Evolutionary conservation across 1,140 invertebrate genomes (phyloP).

Genomic region (Rhyacophila brunnea): DNA sequence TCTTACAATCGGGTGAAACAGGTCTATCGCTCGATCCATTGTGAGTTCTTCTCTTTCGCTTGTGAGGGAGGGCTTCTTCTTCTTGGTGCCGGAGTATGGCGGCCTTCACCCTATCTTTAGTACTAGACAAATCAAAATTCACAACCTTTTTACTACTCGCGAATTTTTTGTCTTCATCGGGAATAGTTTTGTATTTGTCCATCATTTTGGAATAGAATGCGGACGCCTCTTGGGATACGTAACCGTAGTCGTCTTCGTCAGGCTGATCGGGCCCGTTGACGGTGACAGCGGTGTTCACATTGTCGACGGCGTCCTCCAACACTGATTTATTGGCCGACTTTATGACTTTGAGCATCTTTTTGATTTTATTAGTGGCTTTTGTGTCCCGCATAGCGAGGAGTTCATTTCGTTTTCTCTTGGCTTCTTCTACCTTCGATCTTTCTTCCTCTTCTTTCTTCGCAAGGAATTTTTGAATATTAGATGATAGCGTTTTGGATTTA

Average conservation of each 20-base stretch:
- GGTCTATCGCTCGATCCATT: not conserved
- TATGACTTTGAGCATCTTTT: slow-evolving; percentile 67
- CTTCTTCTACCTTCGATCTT: slow-evolving; percentile 61
- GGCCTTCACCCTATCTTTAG: slow-evolving; percentile 70
- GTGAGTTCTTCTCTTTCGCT: slow-evolving; percentile 59
- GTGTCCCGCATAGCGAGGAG: slow-evolving; percentile 73
- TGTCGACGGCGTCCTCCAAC: slow-evolving; percentile 76
- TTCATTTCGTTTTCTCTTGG: slow-evolving; percentile 61
- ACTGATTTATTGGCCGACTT: slow-evolving; percentile 88
- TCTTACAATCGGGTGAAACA: not conserved
- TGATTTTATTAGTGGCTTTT: slow-evolving; percentile 67
- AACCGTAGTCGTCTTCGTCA: slow-evolving; percentile 87
- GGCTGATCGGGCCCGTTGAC: slow-evolving; percentile 71
- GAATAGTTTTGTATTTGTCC: slow-evolving; percentile 74
- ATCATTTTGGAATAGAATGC: slow-evolving; percentile 81
- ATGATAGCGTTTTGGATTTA: slow-evolving; percentile 66
- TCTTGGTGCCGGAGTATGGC: slow-evolving; percentile 71
- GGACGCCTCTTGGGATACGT: slow-evolving; percentile 78
- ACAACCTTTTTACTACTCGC: slow-evolving; percentile 43
- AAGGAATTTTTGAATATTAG: slow-evolving; percentile 80
- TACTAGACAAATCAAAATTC: slow-evolving; percentile 60
- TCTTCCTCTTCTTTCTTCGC: slow-evolving; percentile 80
- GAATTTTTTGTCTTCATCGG: slow-evolving; percentile 63
- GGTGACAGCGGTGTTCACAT: slow-evolving; percentile 73
- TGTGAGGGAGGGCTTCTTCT: slow-evolving; percentile 68